phyloP scores from a whole-genome alignment of 2,113 vertebrate species.

The Tauraco erythrolophus region DNA sequence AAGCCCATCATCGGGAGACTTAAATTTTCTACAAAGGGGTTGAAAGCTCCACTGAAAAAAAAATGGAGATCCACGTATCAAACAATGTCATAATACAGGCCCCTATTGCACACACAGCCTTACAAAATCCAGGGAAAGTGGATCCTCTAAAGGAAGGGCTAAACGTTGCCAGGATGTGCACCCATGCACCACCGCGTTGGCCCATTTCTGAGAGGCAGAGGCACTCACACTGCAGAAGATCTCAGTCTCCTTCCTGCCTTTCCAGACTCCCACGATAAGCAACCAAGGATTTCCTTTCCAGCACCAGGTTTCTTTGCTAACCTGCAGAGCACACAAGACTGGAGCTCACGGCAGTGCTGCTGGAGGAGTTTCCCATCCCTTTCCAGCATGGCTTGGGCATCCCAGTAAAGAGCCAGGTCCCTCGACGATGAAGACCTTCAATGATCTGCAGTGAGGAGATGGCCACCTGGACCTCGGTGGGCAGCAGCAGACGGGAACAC shows the following conservation, averaged over 20 bases:
- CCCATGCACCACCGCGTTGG: fast-evolving
- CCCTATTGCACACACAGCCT: fast-evolving
- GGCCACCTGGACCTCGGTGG: fast-evolving
- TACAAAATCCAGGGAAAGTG: not conserved
- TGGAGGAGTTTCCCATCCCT: not conserved
- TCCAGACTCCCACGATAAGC: not conserved
- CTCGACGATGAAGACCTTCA: not conserved
- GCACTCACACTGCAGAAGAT: fast-evolving
- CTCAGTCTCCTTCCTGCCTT: not conserved
- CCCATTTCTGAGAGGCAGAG: not conserved
- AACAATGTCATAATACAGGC: not conserved
- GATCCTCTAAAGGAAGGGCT: not conserved
- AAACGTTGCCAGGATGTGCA: fast-evolving
- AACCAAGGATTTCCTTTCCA: not conserved
- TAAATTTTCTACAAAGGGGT: not conserved
- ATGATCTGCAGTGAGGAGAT: not conserved
- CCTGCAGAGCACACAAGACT: not conserved
- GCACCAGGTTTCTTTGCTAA: not conserved
- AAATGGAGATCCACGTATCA: fast-evolving
- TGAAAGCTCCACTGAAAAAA: not conserved
- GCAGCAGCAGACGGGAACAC: not conserved
- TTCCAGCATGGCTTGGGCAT: not conserved
- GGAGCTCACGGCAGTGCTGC: not conserved
- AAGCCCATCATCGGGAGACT: not conserved
- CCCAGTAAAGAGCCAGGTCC: not conserved